Evolutionary conservation across 2,888 invertebrate genomes (phyloP).

Genomic region (Incurvaria masculella): DNA sequence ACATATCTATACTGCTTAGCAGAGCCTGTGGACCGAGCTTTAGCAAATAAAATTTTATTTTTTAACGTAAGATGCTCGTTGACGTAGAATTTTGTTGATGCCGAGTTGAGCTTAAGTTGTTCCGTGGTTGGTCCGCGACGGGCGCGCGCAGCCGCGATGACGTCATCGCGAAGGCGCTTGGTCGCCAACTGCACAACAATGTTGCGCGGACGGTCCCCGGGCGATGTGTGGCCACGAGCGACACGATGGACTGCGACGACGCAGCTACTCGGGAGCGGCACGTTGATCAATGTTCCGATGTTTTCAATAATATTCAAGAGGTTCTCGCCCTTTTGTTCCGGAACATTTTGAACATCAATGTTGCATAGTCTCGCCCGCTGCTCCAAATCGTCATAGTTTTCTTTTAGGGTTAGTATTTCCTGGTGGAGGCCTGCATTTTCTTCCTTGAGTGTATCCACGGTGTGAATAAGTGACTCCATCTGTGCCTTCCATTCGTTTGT

Average conservation of each 20-base stretch:
- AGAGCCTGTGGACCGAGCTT: no score
- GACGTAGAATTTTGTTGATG: no score
- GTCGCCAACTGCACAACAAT: constrained; percentile 1
- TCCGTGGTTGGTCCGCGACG: constrained; percentile 4
- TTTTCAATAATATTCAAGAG: constrained; percentile 1
- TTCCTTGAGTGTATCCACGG: no score
- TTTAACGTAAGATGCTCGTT: no score
- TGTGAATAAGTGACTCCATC: not conserved
- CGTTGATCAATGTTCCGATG: not conserved
- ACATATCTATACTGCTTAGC: no score
- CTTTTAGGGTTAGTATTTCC: not conserved
- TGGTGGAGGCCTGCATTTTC: not conserved
- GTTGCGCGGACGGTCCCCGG: not conserved
- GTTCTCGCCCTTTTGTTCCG: constrained; percentile 4
- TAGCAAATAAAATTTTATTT: no score
- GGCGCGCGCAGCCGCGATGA: constrained; percentile 4
- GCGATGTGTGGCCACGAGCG: constrained; percentile 1
- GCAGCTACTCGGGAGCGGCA: not conserved
- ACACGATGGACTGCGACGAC: constrained; percentile 2
- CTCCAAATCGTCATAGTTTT: constrained; percentile 2
- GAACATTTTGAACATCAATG: constrained; percentile 6
- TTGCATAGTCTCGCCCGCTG: constrained; percentile 3
- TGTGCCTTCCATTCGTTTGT: no score
- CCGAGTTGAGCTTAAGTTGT: no score
- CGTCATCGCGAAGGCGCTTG: constrained; percentile 1